Conservation (phyloP, 2,888 invertebrate genomes). For the Acronicta psi region DNA sequence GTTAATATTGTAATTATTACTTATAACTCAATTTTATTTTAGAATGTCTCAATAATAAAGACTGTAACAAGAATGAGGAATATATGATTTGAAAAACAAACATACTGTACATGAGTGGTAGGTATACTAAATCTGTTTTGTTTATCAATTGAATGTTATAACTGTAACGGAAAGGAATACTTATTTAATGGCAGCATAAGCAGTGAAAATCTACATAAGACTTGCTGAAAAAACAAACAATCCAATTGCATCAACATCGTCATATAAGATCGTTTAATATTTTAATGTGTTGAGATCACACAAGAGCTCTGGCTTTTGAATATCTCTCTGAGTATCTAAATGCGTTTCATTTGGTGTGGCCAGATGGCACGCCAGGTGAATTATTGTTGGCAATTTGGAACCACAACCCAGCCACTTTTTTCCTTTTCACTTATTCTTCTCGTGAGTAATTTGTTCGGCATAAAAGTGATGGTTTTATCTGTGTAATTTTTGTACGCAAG, state of each 20-base stretch:
- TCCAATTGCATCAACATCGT: conserved; percentile 12
- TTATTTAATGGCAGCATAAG: not conserved
- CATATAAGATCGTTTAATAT: conserved; percentile 25
- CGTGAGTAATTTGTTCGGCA: conserved; percentile 57
- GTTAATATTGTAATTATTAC: too few species aligned
- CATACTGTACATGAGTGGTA: too few species aligned
- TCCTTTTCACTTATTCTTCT: conserved; percentile 60
- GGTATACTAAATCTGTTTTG: too few species aligned
- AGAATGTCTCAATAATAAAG: too few species aligned
- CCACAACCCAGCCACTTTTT: conserved; percentile 54
- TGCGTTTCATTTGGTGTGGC: conserved; percentile 71
- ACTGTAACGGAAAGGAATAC: not conserved
- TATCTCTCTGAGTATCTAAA: conserved; percentile 68
- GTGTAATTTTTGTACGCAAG: conserved; percentile 5
- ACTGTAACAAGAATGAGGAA: too few species aligned
- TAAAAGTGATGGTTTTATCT: conserved; percentile 32
- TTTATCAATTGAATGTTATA: too few species aligned
- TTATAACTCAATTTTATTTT: too few species aligned
- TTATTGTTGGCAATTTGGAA: conserved; percentile 72
- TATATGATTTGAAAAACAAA: too few species aligned
- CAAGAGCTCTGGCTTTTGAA: conserved; percentile 66
- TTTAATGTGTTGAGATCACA: conserved; percentile 55
- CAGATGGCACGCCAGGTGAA: conserved; percentile 75
- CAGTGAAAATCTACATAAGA: not conserved
- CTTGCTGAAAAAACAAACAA: conserved; percentile 1